Conservation (phyloP, 2,888 invertebrate genomes). For the Blastobasis adustella region DNA sequence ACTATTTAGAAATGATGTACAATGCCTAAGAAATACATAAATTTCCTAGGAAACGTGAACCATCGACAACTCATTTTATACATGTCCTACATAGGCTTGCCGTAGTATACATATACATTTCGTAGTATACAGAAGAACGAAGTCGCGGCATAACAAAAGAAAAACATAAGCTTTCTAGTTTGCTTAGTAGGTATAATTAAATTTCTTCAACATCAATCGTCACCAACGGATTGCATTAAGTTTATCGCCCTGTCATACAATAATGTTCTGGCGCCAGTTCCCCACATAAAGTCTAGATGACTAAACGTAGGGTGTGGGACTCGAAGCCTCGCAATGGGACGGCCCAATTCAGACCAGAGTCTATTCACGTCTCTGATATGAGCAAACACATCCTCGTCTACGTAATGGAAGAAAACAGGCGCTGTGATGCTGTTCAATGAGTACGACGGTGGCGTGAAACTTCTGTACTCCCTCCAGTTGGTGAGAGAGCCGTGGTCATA, state of each 20-base stretch:
- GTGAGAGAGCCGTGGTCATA: slow-evolving; percentile 62
- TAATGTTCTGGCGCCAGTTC: slow-evolving; percentile 66
- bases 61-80: too few relatives aligned
- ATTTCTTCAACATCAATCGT: slow-evolving; percentile 9
- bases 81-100: too few relatives aligned
- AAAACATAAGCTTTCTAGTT: too few relatives aligned
- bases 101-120: too few relatives aligned
- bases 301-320: slow-evolving; percentile 75
- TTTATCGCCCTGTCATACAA: slow-evolving; percentile 70
- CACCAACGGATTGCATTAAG: slow-evolving; percentile 48
- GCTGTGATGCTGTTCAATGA: slow-evolving; percentile 64
- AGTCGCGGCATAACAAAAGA: too few relatives aligned
- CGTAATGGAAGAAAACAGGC: slow-evolving; percentile 76
- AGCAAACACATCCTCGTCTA: slow-evolving; percentile 77
- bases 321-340: slow-evolving; percentile 60
- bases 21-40: too few relatives aligned
- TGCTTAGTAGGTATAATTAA: too few relatives aligned
- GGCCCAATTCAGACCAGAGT: slow-evolving; percentile 60
- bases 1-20: too few relatives aligned
- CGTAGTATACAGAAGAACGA: too few relatives aligned
- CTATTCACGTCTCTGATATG: slow-evolving; percentile 59
- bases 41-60: too few relatives aligned
- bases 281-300: slow-evolving; percentile 82
- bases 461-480: slow-evolving; percentile 71
- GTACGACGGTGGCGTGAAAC: slow-evolving; percentile 69